Evolutionary conservation across 2,888 invertebrate species (phyloP), one percentile per base, ranked within the genome.

Genomic region (Odontomyia ornata): DNA sequence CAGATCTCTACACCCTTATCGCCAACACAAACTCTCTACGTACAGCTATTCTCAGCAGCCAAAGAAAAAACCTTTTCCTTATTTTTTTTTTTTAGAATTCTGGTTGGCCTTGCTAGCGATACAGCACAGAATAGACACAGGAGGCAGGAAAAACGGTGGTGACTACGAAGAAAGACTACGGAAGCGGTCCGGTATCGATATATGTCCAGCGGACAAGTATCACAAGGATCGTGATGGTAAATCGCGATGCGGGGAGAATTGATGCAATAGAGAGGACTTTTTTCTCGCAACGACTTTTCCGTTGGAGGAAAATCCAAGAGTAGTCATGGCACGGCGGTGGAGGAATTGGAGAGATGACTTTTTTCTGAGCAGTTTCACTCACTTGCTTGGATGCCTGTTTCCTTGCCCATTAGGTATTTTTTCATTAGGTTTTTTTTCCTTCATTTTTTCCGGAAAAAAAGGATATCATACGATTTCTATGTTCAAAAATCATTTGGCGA

Each of bases 401-500:
- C 75, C 77, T 76, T 78, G 76, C 73, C 75, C 72, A 72, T 73
- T 57, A 47, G 7, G 69, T 71, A 30, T 72, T 30, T 72, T 62
- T 23, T 11, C 25, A 56, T 56, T 11, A 56, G 13, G 18, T 56
- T 56, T 56, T 56, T 56, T 15, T 56, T 23, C 25, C 3, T 60
- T 52, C 7, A 4, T 4, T 47, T 76, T 36, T 36, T 36, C 36
- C 3, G n/a, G 64, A 69, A 77, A 64, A 76, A 77, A 77, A 79
- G 79, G 77, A 77, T 77, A 79, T 77, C 77, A 77, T 69, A 75
- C 76, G 79, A 69, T 77, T 76, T 76, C 76, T 79, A 73, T 77
- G 76, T 67, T 77, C 79, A 76, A 79, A 79, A 79, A 79, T 79
- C 79, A 79, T 79, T 79, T 79, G 79, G 76, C 75, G 77, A 76